Base-by-base conservation (phyloP, 1,140 invertebrate species). In the Pararge aegeria region DNA sequence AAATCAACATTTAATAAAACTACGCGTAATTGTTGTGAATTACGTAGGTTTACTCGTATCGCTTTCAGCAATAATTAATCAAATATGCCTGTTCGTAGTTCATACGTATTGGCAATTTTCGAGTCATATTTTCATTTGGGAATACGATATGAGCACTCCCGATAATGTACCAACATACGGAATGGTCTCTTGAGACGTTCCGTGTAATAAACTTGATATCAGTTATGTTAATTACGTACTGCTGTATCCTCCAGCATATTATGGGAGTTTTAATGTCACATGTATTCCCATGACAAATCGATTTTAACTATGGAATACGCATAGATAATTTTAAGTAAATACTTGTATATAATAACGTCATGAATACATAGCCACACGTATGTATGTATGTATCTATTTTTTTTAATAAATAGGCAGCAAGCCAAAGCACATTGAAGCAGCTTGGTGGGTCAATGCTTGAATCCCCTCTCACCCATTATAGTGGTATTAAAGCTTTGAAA, bases 81-180 rank as follows among this genome's bases (percentile, higher is more conserved):
- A 34, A 34, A 34, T 34, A 34, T 24, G 30, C 30, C 10, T 20
- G 42, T 46, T 46, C 42, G 12, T 16, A 46, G 19, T 20, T 46
- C 42, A 46, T 12, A 46, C 18, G 16, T 46, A 20, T 46, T 46
- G 42, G 18, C 42, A 46, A 20, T 46, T 46, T 46, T 46, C 42
- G 42, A 18, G 42, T 46, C 38, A 15, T 46, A 46, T 46, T 46
- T 46, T 46, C 42, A 46, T 46, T 46, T 6, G 42, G 42, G 42
- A 46, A 46, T 46, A 46, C 42, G 42, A 46, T 46, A 46, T 20
- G 42, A 46, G 5, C 19, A 16, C 15, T 46, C 10, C 19, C 18
- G 42, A 46, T 46, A 46, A 40, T 40, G 38, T 15, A 16, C 3
- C 38, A 4, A 15, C 38, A 18, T 46, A 20, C 18, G 42, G 42